Evolutionary conservation across 2,113 vertebrate species (phyloP).

Genomic region (Lycocorax pyrrhopterus): DNA sequence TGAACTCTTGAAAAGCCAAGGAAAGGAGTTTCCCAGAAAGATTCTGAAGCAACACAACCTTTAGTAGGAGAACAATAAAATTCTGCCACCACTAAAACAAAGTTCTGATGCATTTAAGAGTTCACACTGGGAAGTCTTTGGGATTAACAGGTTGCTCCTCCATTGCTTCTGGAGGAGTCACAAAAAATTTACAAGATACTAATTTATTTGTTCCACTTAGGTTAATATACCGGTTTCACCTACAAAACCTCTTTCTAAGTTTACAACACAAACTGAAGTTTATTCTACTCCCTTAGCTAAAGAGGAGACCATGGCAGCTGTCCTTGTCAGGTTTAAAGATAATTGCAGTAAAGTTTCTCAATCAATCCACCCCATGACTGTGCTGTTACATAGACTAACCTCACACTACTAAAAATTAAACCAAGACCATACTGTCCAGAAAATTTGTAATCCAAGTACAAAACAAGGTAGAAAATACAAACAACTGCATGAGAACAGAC

Average conservation of each 20-base stretch:
- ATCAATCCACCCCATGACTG: not conserved
- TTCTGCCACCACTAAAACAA: not conserved
- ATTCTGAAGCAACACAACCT: not conserved
- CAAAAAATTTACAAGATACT: not conserved
- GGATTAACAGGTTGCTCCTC: not conserved
- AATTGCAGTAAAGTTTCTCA: not conserved
- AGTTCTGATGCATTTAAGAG: not conserved
- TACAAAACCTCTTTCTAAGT: not conserved
- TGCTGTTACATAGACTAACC: not conserved
- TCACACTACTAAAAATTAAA: accelerated
- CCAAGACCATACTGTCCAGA: not conserved
- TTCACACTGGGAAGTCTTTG: not conserved
- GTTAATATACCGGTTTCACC: not conserved
- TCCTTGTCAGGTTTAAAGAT: not conserved
- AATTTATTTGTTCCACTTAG: not conserved
- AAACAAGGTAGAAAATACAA: not conserved
- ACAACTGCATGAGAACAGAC: not conserved
- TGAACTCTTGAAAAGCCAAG: not conserved
- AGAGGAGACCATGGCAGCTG: not conserved
- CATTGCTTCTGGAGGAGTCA: not conserved
- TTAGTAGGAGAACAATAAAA: not conserved
- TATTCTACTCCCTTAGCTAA: not conserved
- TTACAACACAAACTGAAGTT: not conserved
- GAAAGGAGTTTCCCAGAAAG: not conserved
- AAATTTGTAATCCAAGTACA: not conserved